A percentile compares a stretch with the other conserved stretches of the same genome.
These are phyloP conservation scores for Calephelis nemesis DNA, from an alignment of 1,140 invertebrate genomes.

Conservation along the genomic window DNA sequence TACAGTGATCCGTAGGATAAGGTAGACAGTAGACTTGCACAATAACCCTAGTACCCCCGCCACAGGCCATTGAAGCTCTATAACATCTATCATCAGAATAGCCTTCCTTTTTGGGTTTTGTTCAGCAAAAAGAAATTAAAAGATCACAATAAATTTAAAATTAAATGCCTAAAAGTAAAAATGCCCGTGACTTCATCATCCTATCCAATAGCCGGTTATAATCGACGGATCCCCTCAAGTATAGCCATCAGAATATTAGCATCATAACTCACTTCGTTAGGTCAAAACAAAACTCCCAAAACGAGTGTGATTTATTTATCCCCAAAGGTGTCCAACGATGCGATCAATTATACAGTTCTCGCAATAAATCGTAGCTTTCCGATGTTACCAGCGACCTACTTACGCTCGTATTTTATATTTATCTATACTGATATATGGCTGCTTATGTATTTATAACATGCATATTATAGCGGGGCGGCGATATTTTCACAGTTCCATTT, in stretches of 20 bases:
- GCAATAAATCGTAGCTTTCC: constrained; percentile 17
- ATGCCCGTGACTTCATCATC: too few relatives aligned
- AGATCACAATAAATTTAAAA: too few relatives aligned
- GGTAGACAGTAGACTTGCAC: too few relatives aligned
- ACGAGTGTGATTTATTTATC: constrained; percentile 14
- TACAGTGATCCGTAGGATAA: too few relatives aligned
- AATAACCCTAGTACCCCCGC: too few relatives aligned
- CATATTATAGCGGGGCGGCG: not conserved
- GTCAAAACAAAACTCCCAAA: constrained; percentile 14
- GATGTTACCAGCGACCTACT: constrained; percentile 13
- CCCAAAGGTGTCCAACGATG: constrained; percentile 15
- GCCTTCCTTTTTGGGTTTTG: too few relatives aligned
- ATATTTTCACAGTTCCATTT: not conserved
- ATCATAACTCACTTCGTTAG: not conserved
- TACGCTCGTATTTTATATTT: constrained; percentile 12
- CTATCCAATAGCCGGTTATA: too few relatives aligned
- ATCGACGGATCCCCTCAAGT: not conserved
- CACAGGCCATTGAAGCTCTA: too few relatives aligned
- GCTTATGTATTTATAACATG: constrained; percentile 3
- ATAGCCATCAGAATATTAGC: not conserved
- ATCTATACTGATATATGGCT: constrained; percentile 9
- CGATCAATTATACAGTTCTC: constrained; percentile 17
- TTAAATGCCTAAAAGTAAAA: too few relatives aligned
- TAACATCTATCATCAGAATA: too few relatives aligned
- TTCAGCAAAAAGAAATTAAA: too few relatives aligned